These are phyloP conservation scores for Heliconius ethilla DNA, from an alignment of 2,888 invertebrate genomes.

Conservation along the genomic window DNA sequence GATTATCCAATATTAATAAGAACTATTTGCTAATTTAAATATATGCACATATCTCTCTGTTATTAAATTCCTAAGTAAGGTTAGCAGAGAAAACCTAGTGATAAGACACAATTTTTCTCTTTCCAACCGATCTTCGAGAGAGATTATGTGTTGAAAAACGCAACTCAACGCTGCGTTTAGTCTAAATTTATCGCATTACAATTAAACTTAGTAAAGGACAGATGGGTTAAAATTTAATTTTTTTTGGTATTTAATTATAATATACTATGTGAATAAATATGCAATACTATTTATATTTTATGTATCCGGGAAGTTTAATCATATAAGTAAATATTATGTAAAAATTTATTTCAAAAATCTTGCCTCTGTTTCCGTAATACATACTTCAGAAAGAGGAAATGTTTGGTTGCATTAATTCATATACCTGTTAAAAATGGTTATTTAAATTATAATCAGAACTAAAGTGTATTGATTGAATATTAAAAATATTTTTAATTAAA, in stretches of 20 bases:
- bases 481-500: slow-evolving; percentile 6
- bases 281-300: slow-evolving; percentile 17
- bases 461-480: slow-evolving; percentile 8
- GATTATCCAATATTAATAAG: background rate
- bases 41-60: background rate
- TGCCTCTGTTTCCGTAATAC: slow-evolving; percentile 17
- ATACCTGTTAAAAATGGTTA: background rate
- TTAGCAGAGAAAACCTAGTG: background rate
- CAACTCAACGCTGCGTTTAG: background rate
- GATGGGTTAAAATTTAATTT: background rate
- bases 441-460: background rate
- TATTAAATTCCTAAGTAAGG: too few relatives aligned
- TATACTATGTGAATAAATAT: background rate
- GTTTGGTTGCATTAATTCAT: slow-evolving; percentile 9
- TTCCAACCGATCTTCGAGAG: background rate
- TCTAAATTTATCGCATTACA: background rate
- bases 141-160: background rate
- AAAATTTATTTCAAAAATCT: slow-evolving; percentile 1
- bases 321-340: slow-evolving; percentile 16
- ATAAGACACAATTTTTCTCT: background rate
- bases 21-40: background rate
- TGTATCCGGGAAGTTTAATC: slow-evolving; percentile 23
- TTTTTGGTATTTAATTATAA: background rate
- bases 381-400: slow-evolving; percentile 17
- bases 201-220: background rate